Base-by-base conservation (phyloP, 2,113 vertebrate species). In the Gambusia affinis region DNA sequence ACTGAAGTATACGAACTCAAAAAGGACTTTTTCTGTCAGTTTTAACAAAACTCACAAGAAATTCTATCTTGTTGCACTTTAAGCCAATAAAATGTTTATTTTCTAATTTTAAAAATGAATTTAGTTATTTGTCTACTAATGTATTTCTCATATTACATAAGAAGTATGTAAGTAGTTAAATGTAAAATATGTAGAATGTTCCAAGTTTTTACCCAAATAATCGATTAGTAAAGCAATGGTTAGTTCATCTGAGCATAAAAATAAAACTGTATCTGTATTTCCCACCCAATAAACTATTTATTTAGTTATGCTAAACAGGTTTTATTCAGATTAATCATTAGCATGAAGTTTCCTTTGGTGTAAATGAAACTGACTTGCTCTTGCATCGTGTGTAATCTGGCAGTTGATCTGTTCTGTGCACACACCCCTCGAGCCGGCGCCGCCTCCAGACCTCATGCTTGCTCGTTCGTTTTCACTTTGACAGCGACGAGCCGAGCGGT, bases 391-490 rank as follows among this genome's bases (percentile, higher is more conserved):
- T 61, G 60, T 44, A 47, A 29, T 79, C 67, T 84, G 85, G 66
- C 72, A 60, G 80, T 88, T 86, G 79, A 85, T 85, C 81, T 87
- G 67, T 81, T 76, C 70, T 73, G 71, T 65, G 62, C 37, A 51
- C 77, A 76, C 68, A 57, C 80, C 76, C 87, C 81, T 89, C 70
- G 19, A 11, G 17, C 8, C 63, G 68, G 87, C 24, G 76, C 92
- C 73, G 88, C 94, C 91, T 82, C 88, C 84, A 76, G 73, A 84
- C 83, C 84, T 88, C 85, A 82, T 87, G 84, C 76, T 63, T 83
- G 84, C 88, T 85, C 79, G 89, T 87, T 79, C 84, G 67, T 89
- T 94, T 93, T 94, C 92, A 88, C 76, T 94, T 94, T 93, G 92
- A 92, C 89, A 83, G 88, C 73, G 81, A 90, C 63, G 71, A 83